These are phyloP conservation scores for Pseudois nayaur DNA, from an alignment of 2,113 vertebrate species.

Conservation along the genomic window DNA sequence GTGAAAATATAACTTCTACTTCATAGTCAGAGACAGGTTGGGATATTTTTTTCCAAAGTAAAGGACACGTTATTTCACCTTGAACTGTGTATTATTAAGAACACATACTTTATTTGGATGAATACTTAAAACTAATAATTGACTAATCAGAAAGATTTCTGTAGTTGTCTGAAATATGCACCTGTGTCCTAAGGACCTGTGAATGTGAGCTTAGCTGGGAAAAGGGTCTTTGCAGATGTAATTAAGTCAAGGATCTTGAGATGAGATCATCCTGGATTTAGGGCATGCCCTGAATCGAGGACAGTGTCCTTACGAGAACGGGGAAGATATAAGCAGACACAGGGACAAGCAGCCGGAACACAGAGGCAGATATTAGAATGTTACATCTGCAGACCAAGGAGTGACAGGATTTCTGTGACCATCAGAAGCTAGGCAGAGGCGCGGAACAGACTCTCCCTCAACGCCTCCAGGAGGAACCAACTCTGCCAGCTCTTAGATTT, in stretches of 20 bases:
- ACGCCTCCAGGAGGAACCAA: background rate
- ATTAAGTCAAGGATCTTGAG: background rate
- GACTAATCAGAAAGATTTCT: background rate
- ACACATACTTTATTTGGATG: background rate
- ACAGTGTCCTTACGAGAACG: background rate
- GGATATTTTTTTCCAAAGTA: background rate
- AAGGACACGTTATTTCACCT: background rate
- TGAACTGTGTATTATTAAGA: background rate
- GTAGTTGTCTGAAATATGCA: background rate
- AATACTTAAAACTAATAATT: background rate
- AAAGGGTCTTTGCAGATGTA: background rate
- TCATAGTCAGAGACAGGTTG: background rate
- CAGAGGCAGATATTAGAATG: too few relatives aligned
- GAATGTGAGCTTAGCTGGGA: background rate
- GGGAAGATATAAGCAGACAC: background rate
- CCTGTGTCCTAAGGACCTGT: background rate
- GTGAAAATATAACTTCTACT: background rate
- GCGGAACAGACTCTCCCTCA: background rate
- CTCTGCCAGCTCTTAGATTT: background rate
- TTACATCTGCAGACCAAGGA: rapidly evolving
- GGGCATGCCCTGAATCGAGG: background rate
- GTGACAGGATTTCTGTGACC: too few relatives aligned
- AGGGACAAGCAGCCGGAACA: background rate
- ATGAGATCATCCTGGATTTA: background rate
- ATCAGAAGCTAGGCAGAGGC: too few relatives aligned